Conservation (phyloP, 1,140 invertebrate genomes). For the Kradibia gibbosae region DNA sequence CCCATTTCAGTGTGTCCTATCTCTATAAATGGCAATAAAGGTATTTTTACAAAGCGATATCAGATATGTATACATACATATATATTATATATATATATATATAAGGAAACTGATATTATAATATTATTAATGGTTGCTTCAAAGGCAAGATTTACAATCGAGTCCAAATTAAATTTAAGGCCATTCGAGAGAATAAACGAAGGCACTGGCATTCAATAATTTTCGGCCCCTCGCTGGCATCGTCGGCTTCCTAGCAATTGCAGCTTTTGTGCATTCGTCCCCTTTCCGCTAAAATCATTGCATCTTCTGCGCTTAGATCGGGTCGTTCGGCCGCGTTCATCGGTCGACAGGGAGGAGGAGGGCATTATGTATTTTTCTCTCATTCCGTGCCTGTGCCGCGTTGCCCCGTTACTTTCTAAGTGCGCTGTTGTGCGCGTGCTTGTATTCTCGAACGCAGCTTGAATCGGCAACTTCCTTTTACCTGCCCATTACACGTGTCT, state of each 20-base stretch:
- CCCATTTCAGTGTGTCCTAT: too few relatives aligned
- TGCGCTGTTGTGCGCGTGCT: neutral
- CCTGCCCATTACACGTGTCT: constrained; percentile 5
- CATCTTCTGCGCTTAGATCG: constrained; percentile 2
- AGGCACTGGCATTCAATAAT: too few relatives aligned
- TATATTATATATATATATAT: neutral
- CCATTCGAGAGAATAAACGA: neutral
- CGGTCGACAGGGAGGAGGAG: neutral
- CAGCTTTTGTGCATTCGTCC: neutral
- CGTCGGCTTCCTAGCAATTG: neutral
- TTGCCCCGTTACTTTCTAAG: constrained; percentile 48
- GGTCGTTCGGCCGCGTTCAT: neutral
- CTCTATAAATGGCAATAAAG: too few relatives aligned
- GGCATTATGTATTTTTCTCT: constrained; percentile 19
- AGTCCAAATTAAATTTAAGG: too few relatives aligned
- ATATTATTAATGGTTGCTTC: too few relatives aligned
- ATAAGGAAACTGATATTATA: neutral
- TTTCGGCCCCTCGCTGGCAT: neutral
- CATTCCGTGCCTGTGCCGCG: neutral
- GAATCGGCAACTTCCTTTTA: neutral
- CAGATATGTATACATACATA: too few relatives aligned
- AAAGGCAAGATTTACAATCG: too few relatives aligned
- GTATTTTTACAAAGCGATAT: too few relatives aligned
- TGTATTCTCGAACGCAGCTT: neutral
- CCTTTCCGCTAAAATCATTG: constrained; percentile 19